phyloP scores from a whole-genome alignment of 1,140 invertebrate genomes.

The Drosophila tsacasi region DNA sequence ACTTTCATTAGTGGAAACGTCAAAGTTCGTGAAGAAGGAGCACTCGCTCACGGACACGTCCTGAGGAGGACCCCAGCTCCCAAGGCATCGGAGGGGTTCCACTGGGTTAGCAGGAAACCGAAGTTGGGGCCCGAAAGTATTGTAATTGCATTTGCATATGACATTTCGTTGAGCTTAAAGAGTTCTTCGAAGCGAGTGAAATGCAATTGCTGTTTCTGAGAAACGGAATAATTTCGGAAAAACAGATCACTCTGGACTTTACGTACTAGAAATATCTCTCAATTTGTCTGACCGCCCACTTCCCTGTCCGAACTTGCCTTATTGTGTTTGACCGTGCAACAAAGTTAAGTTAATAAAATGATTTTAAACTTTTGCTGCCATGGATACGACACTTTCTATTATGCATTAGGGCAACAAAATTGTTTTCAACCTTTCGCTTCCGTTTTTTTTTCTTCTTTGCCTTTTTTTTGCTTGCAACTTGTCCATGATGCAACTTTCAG shows the following conservation, averaged over 20 bases:
- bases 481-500: slow-evolving; percentile 40
- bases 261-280: neutral
- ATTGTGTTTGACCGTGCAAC: slow-evolving; percentile 21
- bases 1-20: slow-evolving; percentile 78
- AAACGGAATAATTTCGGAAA: neutral
- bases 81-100: slow-evolving; percentile 6
- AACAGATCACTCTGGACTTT: neutral
- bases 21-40: slow-evolving; percentile 58
- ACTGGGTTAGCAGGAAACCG: slow-evolving; percentile 2
- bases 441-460: slow-evolving; percentile 3
- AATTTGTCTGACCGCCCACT: neutral
- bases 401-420: slow-evolving; percentile 53
- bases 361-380: slow-evolving; percentile 57
- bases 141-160: slow-evolving; percentile 74
- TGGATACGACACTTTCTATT: slow-evolving; percentile 51
- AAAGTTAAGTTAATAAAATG: slow-evolving; percentile 64
- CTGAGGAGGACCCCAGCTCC: neutral
- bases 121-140: slow-evolving; percentile 21
- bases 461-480: slow-evolving; percentile 24
- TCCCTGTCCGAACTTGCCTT: neutral
- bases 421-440: slow-evolving; percentile 45
- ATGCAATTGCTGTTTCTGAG: neutral
- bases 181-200: neutral
- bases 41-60: slow-evolving; percentile 21
- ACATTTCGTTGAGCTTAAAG: slow-evolving; percentile 39